Base-by-base conservation (phyloP, 2,797 vertebrate genomes). In the Champsocephalus gunnari region DNA sequence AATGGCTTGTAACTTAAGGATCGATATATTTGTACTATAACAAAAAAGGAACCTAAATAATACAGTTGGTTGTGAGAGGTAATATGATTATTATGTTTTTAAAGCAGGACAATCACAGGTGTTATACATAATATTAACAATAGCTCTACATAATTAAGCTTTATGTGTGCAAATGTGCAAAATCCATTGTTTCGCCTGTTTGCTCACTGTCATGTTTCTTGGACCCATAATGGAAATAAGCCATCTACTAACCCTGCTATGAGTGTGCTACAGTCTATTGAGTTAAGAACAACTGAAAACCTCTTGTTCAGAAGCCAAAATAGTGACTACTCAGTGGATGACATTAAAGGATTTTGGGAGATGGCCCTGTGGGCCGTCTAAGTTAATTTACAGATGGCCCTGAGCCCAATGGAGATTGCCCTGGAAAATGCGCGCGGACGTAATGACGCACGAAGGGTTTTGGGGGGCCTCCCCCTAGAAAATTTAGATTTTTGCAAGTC, bases 271-370 rank as follows among this genome's bases (percentile, higher is more conserved):
- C 55, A 8, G 19, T 12, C 12, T 21, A 7, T 54, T 62, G 44
- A 28, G 28, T 28, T 48, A 4, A 32, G 53, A 65, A 60, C 32
- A 41, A 44, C 24, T 17, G 7, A 60, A 43, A 66, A 61, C 16
- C 17, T 62, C 24, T 48, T 38, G 38, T 38, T 48, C n/a, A 41
- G 50, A 56, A 34, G 60, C 45, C 34, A 50, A 45, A 64, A 63
- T 41, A 55, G 11, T 41, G 21, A 24, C 16, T 9, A 24, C 24
- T 21, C 21, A 21, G 21, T 21, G 21, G 21, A 21, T 21, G 21
- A 21, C 21, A 21, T 21, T 21, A 21, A 21, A 21, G 21, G 21
- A 21, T 21, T 21, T 21, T 21, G 21, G 21, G 21, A 21, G 21
- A 21, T 21, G 21, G 21, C 21, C 21, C 2, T 21, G 21, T 21